A percentile compares a stretch with the other conserved stretches of the same genome.
Conservation (phyloP, 2,797 vertebrate species). For the Vultur gryphus region DNA sequence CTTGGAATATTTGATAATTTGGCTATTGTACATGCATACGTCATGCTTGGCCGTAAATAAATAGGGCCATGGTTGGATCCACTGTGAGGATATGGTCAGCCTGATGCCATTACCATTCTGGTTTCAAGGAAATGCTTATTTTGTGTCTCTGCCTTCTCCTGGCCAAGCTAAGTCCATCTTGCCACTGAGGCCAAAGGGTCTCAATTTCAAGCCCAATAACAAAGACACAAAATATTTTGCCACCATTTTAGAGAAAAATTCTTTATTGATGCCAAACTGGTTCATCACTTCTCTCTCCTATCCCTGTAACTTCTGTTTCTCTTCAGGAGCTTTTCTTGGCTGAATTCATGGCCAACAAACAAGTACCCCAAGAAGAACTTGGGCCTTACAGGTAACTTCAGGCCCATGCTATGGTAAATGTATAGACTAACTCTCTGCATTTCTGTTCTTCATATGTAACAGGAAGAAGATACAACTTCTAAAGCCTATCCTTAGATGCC, state of each 20-base stretch:
- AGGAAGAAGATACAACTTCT: not conserved
- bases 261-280: not conserved
- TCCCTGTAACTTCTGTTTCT: not conserved
- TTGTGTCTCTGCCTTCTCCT: not conserved
- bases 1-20: constrained; percentile 37
- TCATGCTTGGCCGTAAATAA: constrained; percentile 27
- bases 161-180: not conserved
- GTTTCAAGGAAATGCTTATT: not conserved
- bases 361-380: not conserved
- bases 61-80: not conserved
- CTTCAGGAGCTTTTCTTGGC: not conserved
- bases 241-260: not conserved
- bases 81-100: not conserved
- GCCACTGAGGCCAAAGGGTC: not conserved
- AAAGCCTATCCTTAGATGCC: not conserved
- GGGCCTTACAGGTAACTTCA: not conserved
- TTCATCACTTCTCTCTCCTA: not conserved
- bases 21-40: constrained; percentile 36
- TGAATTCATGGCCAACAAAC: not conserved
- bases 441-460: not conserved
- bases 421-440: not conserved
- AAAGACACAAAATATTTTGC: not conserved
- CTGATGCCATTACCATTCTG: not conserved
- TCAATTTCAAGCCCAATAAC: not conserved
- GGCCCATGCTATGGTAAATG: not conserved